These are phyloP conservation scores for Drosophila pachea DNA, from an alignment of 1,140 invertebrate species.

Conservation along the genomic window DNA sequence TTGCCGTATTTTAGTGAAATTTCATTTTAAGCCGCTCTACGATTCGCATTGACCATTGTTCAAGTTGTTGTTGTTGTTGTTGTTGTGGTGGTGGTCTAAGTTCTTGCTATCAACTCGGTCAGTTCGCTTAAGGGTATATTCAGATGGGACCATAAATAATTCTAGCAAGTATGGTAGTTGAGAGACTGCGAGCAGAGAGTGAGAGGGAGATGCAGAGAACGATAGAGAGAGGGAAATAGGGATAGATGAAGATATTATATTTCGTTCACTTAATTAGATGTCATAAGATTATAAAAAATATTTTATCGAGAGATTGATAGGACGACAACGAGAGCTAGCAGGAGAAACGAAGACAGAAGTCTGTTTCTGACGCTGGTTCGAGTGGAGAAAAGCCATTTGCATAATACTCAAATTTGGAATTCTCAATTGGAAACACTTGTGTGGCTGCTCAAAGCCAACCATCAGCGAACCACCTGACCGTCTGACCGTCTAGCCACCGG, in stretches of 20 bases:
- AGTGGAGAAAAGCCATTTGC: conserved; percentile 9
- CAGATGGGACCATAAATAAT: conserved; percentile 14
- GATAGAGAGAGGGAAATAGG: neutral
- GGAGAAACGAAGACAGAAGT: neutral
- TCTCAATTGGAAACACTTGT: conserved; percentile 27
- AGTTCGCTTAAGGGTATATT: conserved; percentile 37
- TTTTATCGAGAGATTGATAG: neutral
- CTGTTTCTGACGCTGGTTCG: neutral
- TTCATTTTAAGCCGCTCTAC: conserved; percentile 55
- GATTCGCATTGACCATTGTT: neutral
- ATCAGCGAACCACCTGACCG: neutral
- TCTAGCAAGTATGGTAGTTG: conserved; percentile 49
- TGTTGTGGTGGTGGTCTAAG: conserved; percentile 6
- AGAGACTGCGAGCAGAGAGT: neutral
- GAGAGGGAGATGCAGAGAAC: neutral
- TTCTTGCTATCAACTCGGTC: neutral
- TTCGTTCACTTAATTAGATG: conserved; percentile 9
- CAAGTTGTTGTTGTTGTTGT: neutral
- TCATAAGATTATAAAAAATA: neutral
- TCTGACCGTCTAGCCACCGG: neutral
- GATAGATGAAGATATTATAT: neutral
- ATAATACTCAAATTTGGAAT: conserved; percentile 11
- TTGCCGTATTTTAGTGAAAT: conserved; percentile 73
- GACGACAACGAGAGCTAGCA: neutral
- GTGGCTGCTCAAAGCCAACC: conserved; percentile 29